Conservation (phyloP, 2,888 invertebrate genomes). For the Hypercompe scribonia region DNA sequence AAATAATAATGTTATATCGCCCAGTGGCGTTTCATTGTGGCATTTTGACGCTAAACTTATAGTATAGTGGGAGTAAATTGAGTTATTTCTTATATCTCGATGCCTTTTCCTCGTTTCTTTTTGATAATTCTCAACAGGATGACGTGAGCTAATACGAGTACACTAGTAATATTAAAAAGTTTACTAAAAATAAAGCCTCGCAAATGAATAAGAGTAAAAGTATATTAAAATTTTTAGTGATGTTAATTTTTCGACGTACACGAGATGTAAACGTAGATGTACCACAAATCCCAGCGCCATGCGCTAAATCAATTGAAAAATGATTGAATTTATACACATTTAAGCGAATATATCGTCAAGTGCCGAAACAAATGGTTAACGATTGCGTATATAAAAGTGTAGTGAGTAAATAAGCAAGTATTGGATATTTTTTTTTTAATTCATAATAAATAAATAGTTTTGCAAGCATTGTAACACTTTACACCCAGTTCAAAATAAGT, state of each 20-base stretch:
- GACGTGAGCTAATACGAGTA: neutral
- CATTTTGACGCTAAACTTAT: constrained; percentile 71
- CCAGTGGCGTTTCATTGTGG: constrained; percentile 77
- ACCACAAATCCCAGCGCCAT: no score
- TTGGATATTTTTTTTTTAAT: neutral
- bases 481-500: no score
- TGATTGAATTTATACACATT: no score
- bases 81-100: constrained; percentile 44
- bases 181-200: neutral
- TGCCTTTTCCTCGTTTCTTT: constrained; percentile 46
- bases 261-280: no score
- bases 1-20: constrained; percentile 85
- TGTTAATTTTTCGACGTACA: no score
- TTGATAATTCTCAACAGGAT: constrained; percentile 40
- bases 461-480: neutral
- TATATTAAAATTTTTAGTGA: no score
- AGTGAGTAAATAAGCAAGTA: neutral
- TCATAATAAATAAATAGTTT: neutral
- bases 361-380: neutral
- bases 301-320: no score
- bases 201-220: neutral
- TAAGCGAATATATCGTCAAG: neutral
- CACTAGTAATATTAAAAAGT: neutral
- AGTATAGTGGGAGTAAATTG: constrained; percentile 53
- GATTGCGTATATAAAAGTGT: neutral